A percentile compares a stretch with the other conserved stretches of the same genome.
Conservation (phyloP, 2,888 invertebrate genomes). For the Heliothis peltigera region DNA sequence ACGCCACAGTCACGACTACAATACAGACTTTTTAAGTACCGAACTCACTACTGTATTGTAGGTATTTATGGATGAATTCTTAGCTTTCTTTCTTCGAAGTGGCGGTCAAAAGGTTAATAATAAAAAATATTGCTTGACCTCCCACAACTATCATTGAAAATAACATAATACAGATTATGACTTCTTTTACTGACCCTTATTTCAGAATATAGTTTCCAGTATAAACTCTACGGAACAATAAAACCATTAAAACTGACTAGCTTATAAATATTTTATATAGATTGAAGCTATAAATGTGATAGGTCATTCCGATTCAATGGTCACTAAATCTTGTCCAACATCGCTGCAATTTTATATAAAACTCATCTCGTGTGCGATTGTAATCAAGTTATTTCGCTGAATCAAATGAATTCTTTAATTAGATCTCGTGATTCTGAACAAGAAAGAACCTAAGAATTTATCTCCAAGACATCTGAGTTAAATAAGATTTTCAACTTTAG, state of each 20-base stretch:
- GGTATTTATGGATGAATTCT: too few species aligned
- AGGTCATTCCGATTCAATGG: not conserved
- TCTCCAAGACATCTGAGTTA: conserved; percentile 37
- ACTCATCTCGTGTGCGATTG: conserved; percentile 32
- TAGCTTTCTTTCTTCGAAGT: too few species aligned
- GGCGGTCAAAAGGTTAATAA: too few species aligned
- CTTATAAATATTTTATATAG: not conserved
- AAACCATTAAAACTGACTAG: too few species aligned
- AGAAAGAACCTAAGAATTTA: conserved; percentile 26
- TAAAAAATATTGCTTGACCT: not conserved
- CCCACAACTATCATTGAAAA: not conserved
- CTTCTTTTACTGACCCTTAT: not conserved
- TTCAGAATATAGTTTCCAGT: not conserved
- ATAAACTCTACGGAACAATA: not conserved
- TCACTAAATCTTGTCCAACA: conserved; percentile 20
- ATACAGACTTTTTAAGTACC: too few species aligned
- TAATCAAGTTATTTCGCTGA: conserved; percentile 39
- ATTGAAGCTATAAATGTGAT: not conserved
- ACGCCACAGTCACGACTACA: too few species aligned
- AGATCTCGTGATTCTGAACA: conserved; percentile 30
- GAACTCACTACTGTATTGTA: too few species aligned
- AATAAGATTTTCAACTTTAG: conserved; percentile 38
- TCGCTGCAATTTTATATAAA: conserved; percentile 21
- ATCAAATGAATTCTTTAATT: conserved; percentile 47
- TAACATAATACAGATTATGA: not conserved